Conservation (phyloP, 2,113 vertebrate genomes). For the Azemiops feae region DNA sequence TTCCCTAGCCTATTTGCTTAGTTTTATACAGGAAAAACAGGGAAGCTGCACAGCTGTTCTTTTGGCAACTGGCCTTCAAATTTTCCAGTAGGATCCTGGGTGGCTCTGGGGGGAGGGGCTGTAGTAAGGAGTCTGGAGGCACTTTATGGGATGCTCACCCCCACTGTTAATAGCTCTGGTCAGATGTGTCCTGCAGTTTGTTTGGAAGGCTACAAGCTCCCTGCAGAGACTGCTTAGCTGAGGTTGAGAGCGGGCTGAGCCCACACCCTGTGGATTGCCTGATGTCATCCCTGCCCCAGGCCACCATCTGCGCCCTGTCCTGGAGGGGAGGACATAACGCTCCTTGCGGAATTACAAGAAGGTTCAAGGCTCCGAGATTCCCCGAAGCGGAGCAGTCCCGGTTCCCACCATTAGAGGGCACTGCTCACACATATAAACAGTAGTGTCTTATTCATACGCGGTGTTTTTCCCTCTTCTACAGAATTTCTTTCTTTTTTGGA, state of each 20-base stretch:
- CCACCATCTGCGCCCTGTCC: not conserved
- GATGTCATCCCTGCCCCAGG: not conserved
- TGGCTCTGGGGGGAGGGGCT: not conserved
- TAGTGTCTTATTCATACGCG: not conserved
- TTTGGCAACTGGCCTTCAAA: not conserved
- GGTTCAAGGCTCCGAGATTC: not conserved
- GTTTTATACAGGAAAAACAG: not conserved
- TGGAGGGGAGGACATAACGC: not conserved
- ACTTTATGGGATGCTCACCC: not conserved
- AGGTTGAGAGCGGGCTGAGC: not conserved
- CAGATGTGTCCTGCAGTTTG: not conserved
- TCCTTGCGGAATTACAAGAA: not conserved
- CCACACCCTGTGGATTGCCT: no score
- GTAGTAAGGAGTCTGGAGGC: not conserved
- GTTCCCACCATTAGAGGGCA: conserved; percentile 22
- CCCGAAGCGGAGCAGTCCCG: not conserved
- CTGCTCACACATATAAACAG: not conserved
- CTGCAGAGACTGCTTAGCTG: not conserved
- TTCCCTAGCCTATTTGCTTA: not conserved
- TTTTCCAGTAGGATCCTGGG: not conserved
- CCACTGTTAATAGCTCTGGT: not conserved
- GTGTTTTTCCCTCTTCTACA: not conserved
- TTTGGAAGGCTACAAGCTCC: not conserved
- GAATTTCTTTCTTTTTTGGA: not conserved
- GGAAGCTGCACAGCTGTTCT: not conserved